Conservation (phyloP, 2,797 vertebrate species). For the Parotocinclus haroldoi region DNA sequence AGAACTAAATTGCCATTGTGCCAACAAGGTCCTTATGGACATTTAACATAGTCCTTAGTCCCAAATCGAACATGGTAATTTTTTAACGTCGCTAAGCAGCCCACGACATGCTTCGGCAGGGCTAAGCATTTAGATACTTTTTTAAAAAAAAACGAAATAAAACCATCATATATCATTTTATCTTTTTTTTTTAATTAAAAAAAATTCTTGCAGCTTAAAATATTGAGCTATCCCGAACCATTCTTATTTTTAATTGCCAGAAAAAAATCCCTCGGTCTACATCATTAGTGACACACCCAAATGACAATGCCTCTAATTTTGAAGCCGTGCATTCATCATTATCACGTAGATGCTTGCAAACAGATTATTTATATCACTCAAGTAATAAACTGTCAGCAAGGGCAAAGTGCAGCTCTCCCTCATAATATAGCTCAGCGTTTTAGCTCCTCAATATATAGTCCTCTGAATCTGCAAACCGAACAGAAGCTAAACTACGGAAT, state of each 20-base stretch:
- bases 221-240: neutral
- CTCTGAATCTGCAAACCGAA: neutral
- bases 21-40: too few relatives aligned
- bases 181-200: too few relatives aligned
- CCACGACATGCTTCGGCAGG: too few relatives aligned
- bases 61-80: too few relatives aligned
- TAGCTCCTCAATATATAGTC: slow-evolving; percentile 3
- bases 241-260: slow-evolving; percentile 10
- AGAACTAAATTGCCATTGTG: too few relatives aligned
- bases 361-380: slow-evolving; percentile 22
- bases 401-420: slow-evolving; percentile 28
- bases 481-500: too few relatives aligned
- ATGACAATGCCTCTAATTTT: slow-evolving; percentile 8
- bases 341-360: slow-evolving; percentile 24
- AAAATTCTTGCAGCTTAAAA: too few relatives aligned
- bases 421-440: neutral
- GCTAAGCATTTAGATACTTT: too few relatives aligned
- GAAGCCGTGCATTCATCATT: slow-evolving; percentile 1
- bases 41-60: too few relatives aligned
- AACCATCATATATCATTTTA: too few relatives aligned
- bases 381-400: slow-evolving; percentile 4
- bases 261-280: neutral
- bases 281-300: slow-evolving; percentile 24
- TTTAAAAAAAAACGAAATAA: too few relatives aligned
- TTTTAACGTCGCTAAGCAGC: too few relatives aligned